phyloP scores from a whole-genome alignment of 2,113 vertebrate species.

The Ammodytes dubius region DNA sequence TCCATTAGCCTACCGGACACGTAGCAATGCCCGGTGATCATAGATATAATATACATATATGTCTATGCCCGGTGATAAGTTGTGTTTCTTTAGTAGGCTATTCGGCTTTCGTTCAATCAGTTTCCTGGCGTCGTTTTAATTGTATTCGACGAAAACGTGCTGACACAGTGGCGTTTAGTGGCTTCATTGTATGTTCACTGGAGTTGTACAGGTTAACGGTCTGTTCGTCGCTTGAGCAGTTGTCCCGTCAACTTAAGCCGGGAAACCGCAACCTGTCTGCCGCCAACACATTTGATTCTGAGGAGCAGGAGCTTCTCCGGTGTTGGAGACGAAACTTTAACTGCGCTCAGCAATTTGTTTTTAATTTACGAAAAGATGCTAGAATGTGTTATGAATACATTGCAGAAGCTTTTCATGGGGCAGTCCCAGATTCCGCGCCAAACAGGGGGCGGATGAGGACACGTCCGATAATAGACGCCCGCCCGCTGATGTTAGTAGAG shows the following conservation, averaged over 20 bases:
- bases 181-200: not conserved
- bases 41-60: no score
- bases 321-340: not conserved
- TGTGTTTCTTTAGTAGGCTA: not conserved
- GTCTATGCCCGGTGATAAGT: not conserved
- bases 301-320: not conserved
- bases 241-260: not conserved
- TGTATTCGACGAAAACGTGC: accelerated
- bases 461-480: constrained; percentile 53
- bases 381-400: not conserved
- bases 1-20: constrained; percentile 37
- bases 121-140: not conserved
- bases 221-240: no score
- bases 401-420: not conserved
- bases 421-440: constrained; percentile 27
- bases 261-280: not conserved
- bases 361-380: not conserved
- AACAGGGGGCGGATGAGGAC: not conserved
- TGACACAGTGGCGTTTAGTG: not conserved
- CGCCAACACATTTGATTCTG: not conserved
- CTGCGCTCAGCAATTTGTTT: not conserved
- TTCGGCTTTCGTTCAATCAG: not conserved
- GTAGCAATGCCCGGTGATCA: not conserved
- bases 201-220: no score
- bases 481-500: not conserved